A percentile compares a stretch with the other conserved stretches of the same genome.
phyloP scores from a whole-genome alignment of 2,888 invertebrate genomes.

The Lepidocyrtinus sp. region DNA sequence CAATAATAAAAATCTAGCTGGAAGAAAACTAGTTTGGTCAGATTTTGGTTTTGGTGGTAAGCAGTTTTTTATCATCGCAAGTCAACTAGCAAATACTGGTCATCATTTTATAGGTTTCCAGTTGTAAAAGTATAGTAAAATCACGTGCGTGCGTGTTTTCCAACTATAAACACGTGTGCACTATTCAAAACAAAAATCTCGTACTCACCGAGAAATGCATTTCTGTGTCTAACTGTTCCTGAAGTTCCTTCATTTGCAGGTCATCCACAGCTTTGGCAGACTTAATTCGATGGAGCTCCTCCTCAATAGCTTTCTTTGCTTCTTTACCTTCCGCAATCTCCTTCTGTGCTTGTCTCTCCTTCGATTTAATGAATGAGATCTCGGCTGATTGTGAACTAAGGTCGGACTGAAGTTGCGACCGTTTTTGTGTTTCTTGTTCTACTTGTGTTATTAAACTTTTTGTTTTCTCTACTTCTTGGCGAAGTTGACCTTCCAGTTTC shows the following conservation, averaged over 20 bases:
- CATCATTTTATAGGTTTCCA: constrained; percentile 35
- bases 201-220: constrained; percentile 88
- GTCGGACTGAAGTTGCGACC: constrained; percentile 87
- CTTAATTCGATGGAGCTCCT: constrained; percentile 83
- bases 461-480: constrained; percentile 89
- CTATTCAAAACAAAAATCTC: not conserved
- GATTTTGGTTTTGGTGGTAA: constrained; percentile 33
- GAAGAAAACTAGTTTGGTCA: constrained; percentile 8
- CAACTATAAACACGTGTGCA: not conserved
- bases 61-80: constrained; percentile 25
- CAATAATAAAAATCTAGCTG: constrained; percentile 11
- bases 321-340: constrained; percentile 82
- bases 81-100: constrained; percentile 58
- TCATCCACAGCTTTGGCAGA: constrained; percentile 80
- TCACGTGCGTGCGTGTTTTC: too few species aligned
- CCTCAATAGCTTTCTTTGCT: constrained; percentile 81
- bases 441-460: constrained; percentile 86
- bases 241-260: constrained; percentile 89
- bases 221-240: constrained; percentile 95
- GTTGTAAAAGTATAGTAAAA: constrained; percentile 18
- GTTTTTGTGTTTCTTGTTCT: constrained; percentile 92
- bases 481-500: constrained; percentile 91
- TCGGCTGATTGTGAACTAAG: constrained; percentile 81
- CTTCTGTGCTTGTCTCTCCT: constrained; percentile 81
- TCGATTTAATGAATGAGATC: constrained; percentile 80